Evolutionary conservation across 1,140 invertebrate species (phyloP), one percentile per base, ranked within the genome.

Genomic region (Magallana angulata): DNA sequence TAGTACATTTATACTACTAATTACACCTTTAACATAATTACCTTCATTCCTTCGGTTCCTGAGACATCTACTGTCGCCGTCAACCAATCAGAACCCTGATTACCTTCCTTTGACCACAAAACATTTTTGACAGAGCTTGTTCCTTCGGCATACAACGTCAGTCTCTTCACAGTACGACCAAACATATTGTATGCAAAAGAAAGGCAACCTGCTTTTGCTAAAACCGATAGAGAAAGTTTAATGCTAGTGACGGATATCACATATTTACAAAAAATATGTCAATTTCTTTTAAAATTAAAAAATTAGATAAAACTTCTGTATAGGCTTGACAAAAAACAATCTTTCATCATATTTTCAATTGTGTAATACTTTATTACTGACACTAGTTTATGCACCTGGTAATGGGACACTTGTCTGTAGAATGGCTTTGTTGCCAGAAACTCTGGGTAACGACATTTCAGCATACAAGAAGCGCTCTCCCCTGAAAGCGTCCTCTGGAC

Each of bases 371-470:
- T 24, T 0, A 24, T 24, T 24, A 24, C 24, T 24, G 24, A 24
- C 24, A 24, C 24, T 24, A 24, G 24, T 24, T 24, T 24, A 24
- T 24, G 24, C 24, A 24, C 24, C 24, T 24, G 24, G 24, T 24
- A 24, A 24, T 24, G 24, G 24, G 1, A 87, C 0, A 14, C 57
- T 24, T 14, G 86, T 58, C 7, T 18, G n/a, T 30, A 87, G 57
- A 14, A 71, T 9, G 11, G 86, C 86, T 57, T 57, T 87, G n/a
- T 87, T 60, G 12, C 82, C 82, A 36, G 60, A 1, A 2, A 7
- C 11, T 71, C 86, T 57, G 1, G 86, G 86, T 18, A 16, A 24
- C 14, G 86, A 87, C 57, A 16, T 58, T 84, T 87, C 86, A 58
- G 82, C 82, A 76, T 57, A 84, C n/a, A 87, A 57, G n/a, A 82